A percentile compares a stretch with the other conserved stretches of the same genome.
phyloP scores from a whole-genome alignment of 2,113 vertebrate genomes.

The Clarias magur region DNA sequence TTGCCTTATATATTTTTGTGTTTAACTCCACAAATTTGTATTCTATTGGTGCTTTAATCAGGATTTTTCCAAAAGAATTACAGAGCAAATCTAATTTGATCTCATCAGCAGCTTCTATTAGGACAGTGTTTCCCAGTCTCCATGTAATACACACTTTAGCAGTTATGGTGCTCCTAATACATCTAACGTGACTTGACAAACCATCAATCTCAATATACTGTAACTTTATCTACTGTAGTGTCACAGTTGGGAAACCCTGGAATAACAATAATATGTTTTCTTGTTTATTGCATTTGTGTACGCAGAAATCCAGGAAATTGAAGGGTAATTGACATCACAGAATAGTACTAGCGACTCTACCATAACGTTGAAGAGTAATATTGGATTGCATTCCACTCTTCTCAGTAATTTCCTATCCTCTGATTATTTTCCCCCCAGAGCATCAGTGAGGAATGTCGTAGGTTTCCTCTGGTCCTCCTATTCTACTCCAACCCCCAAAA shows the following conservation, averaged over 20 bases:
- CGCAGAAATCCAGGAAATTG: neutral
- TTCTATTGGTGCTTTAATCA: neutral
- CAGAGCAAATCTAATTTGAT: neutral
- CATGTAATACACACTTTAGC: neutral
- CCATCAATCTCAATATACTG: neutral
- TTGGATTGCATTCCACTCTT: neutral
- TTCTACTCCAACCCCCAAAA: slow-evolving; percentile 73
- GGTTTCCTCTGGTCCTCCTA: slow-evolving; percentile 77
- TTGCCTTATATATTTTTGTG: neutral
- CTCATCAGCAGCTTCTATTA: neutral
- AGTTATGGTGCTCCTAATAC: neutral
- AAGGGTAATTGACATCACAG: neutral
- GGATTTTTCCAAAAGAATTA: neutral
- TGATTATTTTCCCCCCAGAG: slow-evolving; percentile 46
- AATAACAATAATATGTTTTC: neutral
- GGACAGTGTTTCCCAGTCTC: neutral
- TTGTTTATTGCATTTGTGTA: neutral
- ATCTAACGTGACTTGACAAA: neutral
- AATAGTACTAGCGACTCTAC: neutral
- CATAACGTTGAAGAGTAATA: neutral
- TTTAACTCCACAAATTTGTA: neutral
- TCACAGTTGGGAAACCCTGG: neutral
- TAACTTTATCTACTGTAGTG: neutral
- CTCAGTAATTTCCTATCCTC: neutral
- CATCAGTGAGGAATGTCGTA: slow-evolving; percentile 44